Evolutionary conservation across 2,888 invertebrate genomes (phyloP), one percentile per base, ranked within the genome.

Genomic region (Strigamia maritima): DNA sequence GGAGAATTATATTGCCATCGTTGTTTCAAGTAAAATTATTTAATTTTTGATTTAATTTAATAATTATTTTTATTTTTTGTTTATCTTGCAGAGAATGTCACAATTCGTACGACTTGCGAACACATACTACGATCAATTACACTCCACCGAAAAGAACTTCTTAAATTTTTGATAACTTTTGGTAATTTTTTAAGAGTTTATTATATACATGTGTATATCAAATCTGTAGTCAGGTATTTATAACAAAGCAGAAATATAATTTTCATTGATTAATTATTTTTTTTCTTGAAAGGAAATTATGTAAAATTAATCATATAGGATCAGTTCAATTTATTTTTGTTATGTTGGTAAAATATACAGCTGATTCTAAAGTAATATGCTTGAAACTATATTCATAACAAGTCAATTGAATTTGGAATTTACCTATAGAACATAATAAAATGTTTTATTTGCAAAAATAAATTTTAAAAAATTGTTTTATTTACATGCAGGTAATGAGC

Each of bases 1-100:
- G 90, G 89, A 54, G 95, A 95, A 85, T 87, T 95, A 10, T 96
- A 93, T 85, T 96, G 96, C 85, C 87, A 88, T 16, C 85, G 87
- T 79, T 96, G 96, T 85, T 94, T 90, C 84, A 86, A 86, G 65
- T 92, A 93, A 83, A 91, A 40, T 35, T 3, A 22, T 76, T 76
- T 8, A 76, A n/a, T 1, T 8, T 75, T 26, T 8, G 16, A 38
- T 4, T 35, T 4, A 2, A 38, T 1, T 6, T 38, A n/a, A 1
- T 75, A 14, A 75, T 28, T 26, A 26, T 24, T 22, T 7, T 75
- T 75, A 24, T 7, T 12, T 79, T 49, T 79, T 76, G 2, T 79
- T 79, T 79, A n/a, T 12, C 16, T 77, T 49, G 35, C 60, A 80
- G 80, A 40, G 79, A 80, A 79, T 80, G 79, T 60, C 80, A 80